These are phyloP conservation scores for Monochamus alternatus DNA, from an alignment of 2,888 invertebrate species.

Conservation along the genomic window DNA sequence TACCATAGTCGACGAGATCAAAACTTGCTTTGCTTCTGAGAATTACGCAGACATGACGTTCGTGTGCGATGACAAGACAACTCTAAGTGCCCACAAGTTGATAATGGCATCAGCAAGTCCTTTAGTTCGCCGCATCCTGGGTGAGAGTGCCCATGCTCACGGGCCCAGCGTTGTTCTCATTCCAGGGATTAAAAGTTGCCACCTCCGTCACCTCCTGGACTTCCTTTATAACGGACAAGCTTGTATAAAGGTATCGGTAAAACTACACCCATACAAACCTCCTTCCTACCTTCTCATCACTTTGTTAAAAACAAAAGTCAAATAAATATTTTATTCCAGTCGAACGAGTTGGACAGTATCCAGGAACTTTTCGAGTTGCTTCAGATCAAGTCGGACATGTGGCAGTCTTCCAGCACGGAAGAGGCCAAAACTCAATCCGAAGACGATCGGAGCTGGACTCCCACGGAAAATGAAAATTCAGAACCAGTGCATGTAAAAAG, in stretches of 20 bases:
- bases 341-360: constrained; percentile 86
- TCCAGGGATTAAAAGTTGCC: constrained; percentile 86
- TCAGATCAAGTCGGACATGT: constrained; percentile 89
- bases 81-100: constrained; percentile 87
- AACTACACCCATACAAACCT: neutral
- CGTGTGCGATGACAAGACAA: constrained; percentile 88
- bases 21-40: constrained; percentile 90
- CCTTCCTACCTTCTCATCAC: neutral
- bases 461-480: constrained; percentile 63
- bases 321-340: constrained; percentile 72
- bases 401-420: constrained; percentile 72
- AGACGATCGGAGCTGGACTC: constrained; percentile 72
- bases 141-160: constrained; percentile 81
- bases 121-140: constrained; percentile 84
- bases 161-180: constrained; percentile 87
- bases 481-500: constrained; percentile 60
- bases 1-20: constrained; percentile 92
- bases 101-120: constrained; percentile 92
- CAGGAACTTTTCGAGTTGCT: constrained; percentile 87
- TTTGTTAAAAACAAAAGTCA: neutral
- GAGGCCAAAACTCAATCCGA: constrained; percentile 66
- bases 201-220: constrained; percentile 87
- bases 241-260: constrained; percentile 78
- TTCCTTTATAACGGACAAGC: constrained; percentile 91
- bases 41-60: constrained; percentile 90